Evolutionary conservation across 2,113 vertebrate genomes (phyloP), one percentile per base, ranked within the genome.

Genomic region (Microcebus tavaratra): DNA sequence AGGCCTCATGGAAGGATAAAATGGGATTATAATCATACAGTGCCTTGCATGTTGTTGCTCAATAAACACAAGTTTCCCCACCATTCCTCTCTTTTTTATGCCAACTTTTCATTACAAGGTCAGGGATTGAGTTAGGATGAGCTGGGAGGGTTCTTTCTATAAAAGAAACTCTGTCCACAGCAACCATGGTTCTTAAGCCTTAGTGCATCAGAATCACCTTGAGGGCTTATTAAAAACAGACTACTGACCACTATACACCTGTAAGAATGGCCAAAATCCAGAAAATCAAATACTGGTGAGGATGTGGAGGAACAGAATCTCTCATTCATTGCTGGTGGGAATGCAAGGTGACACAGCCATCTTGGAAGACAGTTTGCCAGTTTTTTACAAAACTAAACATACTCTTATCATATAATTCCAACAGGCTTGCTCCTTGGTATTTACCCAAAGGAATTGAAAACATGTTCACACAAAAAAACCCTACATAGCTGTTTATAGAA

Each of bases 41-140:
- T 0, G 31, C 27, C 68, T 70, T 75, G 27, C 68, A 13, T 34
- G 8, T 29, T 36, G 50, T 34, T 14, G 2, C 34, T 59, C 6
- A 8, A 1, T 39, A 36, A 88, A 45, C 10, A 10, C 14, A 21
- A 0, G 6, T 11, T 11, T 61, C 20, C 20, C 76, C 65, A 70
- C 25, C 29, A 8, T 6, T 6, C 5, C 2, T 6, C 7, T 70
- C 65, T 5, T 61, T 72, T 29, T 65, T 18, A 9, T 2, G 0
- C 2, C 27, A 18, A 15, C 39, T 12, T 53, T 79, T 63, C 65
- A 13, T 45, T 68, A 13, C 4, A 31, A 67, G 13, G 36, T 14
- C 95, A 39, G 27, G 5, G 31, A 63, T 78, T 75, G 80, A 34
- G 17, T 68, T 34, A 83, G 63, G 48, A 67, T 25, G 21, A 86